Percentiles rank a stretch among this genome's conserved stretches.
phyloP scores from a whole-genome alignment of 1,140 invertebrate species.

The Carposina sasakii region DNA sequence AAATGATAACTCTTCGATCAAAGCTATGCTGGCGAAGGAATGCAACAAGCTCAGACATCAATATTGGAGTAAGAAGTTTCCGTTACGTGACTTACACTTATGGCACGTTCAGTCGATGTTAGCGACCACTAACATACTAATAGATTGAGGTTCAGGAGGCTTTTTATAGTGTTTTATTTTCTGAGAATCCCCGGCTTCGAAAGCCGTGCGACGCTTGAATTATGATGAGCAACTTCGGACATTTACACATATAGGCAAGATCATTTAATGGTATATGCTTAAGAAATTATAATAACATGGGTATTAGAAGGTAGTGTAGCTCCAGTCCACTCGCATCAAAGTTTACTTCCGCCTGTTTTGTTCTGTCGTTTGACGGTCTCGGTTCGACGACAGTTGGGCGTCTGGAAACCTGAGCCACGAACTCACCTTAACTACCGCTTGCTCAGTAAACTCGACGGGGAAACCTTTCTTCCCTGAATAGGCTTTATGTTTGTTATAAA shows the following conservation, averaged over 20 bases:
- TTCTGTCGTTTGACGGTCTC: no score
- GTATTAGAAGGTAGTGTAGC: no score
- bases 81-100: slow-evolving; percentile 68
- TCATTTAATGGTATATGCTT: no score
- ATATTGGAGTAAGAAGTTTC: slow-evolving; percentile 60
- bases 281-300: no score
- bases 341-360: no score
- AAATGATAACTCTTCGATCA: no score
- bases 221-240: slow-evolving; percentile 2
- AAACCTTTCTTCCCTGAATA: slow-evolving; percentile 26
- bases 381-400: no score
- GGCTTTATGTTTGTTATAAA: slow-evolving; percentile 26
- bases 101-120: slow-evolving; percentile 55
- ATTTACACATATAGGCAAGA: no score
- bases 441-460: slow-evolving; percentile 19
- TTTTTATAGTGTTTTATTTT: slow-evolving; percentile 53
- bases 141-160: slow-evolving; percentile 38
- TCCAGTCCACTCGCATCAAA: no score
- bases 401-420: slow-evolving; percentile 25
- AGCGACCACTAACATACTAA: slow-evolving; percentile 61
- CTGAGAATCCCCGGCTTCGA: slow-evolving; percentile 37
- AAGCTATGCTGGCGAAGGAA: slow-evolving; percentile 23
- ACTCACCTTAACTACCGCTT: slow-evolving; percentile 5
- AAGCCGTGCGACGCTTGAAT: slow-evolving; percentile 11
- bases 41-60: slow-evolving; percentile 44